Conservation (phyloP, 2,797 vertebrate genomes). For the Pelodytes ibericus region DNA sequence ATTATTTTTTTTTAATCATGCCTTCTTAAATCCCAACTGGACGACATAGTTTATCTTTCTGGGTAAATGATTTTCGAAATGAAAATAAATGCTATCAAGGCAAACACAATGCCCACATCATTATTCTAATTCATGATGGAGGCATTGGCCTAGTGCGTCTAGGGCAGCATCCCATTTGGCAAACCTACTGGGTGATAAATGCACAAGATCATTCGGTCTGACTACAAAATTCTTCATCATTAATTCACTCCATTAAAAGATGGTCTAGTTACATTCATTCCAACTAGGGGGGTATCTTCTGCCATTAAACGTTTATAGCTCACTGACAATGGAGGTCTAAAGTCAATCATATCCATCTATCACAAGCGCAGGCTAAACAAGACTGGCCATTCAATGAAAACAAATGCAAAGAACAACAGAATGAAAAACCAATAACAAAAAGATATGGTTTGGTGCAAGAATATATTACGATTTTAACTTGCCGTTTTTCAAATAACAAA, state of each 20-base stretch:
- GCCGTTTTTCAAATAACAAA: too few species aligned
- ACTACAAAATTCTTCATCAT: conserved; percentile 99
- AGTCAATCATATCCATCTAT: conserved; percentile 72
- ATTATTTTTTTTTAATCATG: too few species aligned
- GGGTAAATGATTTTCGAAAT: neutral
- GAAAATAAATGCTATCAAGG: neutral
- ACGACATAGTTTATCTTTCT: neutral
- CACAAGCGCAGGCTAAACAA: conserved; percentile 48
- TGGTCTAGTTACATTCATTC: conserved; percentile 90
- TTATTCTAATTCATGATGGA: conserved; percentile 31
- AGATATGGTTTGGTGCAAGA: too few species aligned
- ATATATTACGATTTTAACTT: too few species aligned
- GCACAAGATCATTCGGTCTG: conserved; percentile 80
- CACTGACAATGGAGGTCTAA: conserved; percentile 77
- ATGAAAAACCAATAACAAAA: too few species aligned
- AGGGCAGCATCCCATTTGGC: conserved; percentile 72
- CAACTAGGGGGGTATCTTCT: conserved; percentile 77
- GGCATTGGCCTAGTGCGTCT: conserved; percentile 72
- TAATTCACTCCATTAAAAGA: conserved; percentile 92
- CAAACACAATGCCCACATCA: neutral
- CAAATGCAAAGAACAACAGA: neutral
- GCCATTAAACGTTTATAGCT: conserved; percentile 77
- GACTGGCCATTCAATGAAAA: neutral
- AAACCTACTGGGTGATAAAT: conserved; percentile 88
- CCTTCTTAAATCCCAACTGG: too few species aligned